phyloP scores from a whole-genome alignment of 2,113 vertebrate species.

The Halichoerus grypus region DNA sequence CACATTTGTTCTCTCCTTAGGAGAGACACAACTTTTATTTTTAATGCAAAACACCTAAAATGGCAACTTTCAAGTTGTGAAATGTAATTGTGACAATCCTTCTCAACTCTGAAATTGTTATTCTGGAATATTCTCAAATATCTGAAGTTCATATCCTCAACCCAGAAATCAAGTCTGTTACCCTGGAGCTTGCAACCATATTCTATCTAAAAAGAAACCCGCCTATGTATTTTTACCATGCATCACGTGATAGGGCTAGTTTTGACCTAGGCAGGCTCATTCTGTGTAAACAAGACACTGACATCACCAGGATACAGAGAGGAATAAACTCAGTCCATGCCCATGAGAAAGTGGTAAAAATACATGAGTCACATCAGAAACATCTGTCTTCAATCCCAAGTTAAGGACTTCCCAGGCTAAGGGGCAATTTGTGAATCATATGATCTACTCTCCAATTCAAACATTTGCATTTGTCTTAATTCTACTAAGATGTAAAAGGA shows the following conservation, averaged over 20 bases:
- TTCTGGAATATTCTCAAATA: not conserved
- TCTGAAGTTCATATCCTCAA: not conserved
- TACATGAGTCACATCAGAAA: slow-evolving; percentile 69
- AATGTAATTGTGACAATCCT: not conserved
- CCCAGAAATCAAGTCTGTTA: not conserved
- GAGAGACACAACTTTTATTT: slow-evolving; percentile 67
- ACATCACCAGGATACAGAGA: slow-evolving; percentile 57
- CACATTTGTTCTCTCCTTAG: not conserved
- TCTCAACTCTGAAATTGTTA: not conserved
- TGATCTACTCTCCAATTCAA: slow-evolving; percentile 41
- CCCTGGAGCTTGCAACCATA: not conserved
- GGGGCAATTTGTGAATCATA: slow-evolving; percentile 36
- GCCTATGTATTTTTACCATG: not conserved
- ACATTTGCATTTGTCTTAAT: slow-evolving; percentile 23
- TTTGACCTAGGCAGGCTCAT: slow-evolving; percentile 47
- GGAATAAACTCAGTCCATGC: slow-evolving; percentile 19
- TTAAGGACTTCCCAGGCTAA: slow-evolving; percentile 67
- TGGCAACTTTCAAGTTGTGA: slow-evolving; percentile 29
- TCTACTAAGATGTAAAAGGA: slow-evolving; percentile 6
- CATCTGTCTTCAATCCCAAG: slow-evolving; percentile 68
- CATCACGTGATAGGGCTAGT: not conserved
- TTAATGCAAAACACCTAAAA: slow-evolving; percentile 59
- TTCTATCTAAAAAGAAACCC: slow-evolving; percentile 32
- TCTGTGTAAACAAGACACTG: slow-evolving; percentile 47
- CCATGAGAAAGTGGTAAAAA: slow-evolving; percentile 71